Evolutionary conservation across 2,113 vertebrate genomes (phyloP), one percentile per base, ranked within the genome.

Genomic region (Epinephelus lanceolatus): DNA sequence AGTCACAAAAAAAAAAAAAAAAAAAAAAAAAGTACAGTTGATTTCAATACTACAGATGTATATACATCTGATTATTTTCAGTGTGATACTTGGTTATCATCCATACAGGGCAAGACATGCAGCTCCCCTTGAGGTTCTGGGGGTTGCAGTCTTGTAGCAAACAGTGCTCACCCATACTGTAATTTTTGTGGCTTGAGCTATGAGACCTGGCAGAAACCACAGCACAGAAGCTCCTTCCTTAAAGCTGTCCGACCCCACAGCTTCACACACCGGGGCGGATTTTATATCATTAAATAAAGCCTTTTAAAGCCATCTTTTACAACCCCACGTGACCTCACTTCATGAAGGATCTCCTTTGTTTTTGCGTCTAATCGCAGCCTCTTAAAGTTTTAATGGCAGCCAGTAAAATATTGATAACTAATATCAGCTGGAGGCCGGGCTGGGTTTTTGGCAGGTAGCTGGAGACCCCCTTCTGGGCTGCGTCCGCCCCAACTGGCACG

Each of bases 381-480:
- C 87, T 91, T 94, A 91, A 94, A 93, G 63, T 76, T 90, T 94
- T 94, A 92, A 94, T 89, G 57, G 70, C 63, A 75, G 59, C 55
- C 74, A 84, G 84, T 94, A 87, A 92, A 94, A 89, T 94, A 94
- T 93, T 30, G 88, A 94, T 93, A 93, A 95, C 86, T 94, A 89
- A 93, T 93, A 94, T 94, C 92, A 94, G 86, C 86, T 93, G 92
- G 87, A 87, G 72, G 73, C 53, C 63, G 82, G 68, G 67, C 73
- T 81, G 74, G 53, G 23, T 82, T 81, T 73, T 84, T 84, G 81
- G 80, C 49, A 89, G 62, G 86, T 85, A 81, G 74, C 59, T 77
- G 65, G 53, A 83, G 80, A 76, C 87, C 86, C 80, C 87, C 71
- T 75, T 78, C 82, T 83, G 82, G 47, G 85, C 66, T 73, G 40